Evolutionary conservation across 2,113 vertebrate species (phyloP).

Genomic region (Lepus europaeus): DNA sequence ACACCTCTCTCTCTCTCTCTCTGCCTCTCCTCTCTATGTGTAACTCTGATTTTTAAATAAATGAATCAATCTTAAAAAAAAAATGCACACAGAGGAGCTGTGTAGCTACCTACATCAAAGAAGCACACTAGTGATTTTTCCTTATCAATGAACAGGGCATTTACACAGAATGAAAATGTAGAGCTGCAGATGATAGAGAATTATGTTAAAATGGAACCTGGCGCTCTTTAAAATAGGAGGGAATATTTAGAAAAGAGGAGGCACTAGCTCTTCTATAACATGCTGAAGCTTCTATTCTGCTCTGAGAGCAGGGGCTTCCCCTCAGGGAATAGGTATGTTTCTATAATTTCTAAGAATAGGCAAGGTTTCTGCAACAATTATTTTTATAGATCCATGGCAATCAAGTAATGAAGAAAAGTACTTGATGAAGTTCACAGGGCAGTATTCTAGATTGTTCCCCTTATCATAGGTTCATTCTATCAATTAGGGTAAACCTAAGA

Average conservation of each 20-base stretch:
- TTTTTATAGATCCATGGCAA: background rate
- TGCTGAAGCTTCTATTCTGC: background rate
- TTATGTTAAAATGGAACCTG: background rate
- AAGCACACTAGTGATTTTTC: conserved; percentile 5
- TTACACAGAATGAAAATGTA: conserved; percentile 22
- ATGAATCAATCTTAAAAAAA: no score
- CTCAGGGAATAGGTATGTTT: background rate
- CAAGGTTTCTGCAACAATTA: background rate
- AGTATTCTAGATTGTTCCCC: background rate
- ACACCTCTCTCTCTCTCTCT: no score
- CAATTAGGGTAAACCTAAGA: conserved; percentile 35
- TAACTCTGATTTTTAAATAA: no score
- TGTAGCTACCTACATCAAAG: background rate
- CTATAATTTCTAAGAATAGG: conserved; percentile 31
- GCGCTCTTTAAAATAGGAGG: background rate
- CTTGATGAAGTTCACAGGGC: background rate
- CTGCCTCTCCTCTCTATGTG: no score
- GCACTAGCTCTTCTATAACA: background rate
- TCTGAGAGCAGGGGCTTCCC: background rate
- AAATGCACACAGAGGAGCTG: background rate
- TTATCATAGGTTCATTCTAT: conserved; percentile 31
- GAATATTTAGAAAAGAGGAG: background rate
- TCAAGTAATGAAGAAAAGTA: background rate
- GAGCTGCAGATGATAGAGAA: background rate
- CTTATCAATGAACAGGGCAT: conserved; percentile 13